These are phyloP conservation scores for Lepus americanus DNA, from an alignment of 2,113 vertebrate genomes.

Conservation along the genomic window DNA sequence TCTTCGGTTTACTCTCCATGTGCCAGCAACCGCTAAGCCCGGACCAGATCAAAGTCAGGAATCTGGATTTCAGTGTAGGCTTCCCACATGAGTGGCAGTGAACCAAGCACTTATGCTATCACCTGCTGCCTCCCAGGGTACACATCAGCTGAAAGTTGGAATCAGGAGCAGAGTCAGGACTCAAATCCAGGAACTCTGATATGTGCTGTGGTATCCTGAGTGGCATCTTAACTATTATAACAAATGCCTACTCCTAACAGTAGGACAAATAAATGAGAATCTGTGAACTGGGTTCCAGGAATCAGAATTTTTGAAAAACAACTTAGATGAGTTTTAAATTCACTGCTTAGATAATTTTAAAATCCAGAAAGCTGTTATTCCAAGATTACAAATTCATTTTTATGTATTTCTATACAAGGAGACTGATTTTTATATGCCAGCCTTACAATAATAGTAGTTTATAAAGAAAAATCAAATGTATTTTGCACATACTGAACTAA, in stretches of 20 bases:
- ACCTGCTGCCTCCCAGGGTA: no score
- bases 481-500: background rate
- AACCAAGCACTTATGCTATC: no score
- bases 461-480: background rate
- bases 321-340: background rate
- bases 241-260: background rate
- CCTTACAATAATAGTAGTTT: background rate
- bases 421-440: background rate
- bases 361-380: background rate
- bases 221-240: no score
- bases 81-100: no score
- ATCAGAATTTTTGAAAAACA: background rate
- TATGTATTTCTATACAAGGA: background rate
- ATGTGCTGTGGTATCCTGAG: no score
- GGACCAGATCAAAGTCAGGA: no score
- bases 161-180: no score
- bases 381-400: background rate
- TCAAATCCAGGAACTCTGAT: no score
- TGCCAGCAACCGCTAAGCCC: no score
- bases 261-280: background rate
- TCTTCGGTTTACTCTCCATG: no score
- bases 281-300: background rate
- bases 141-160: no score
- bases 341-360: background rate
- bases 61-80: no score